Evolutionary conservation across 1,140 invertebrate genomes (phyloP).

Genomic region (Microplitis mediator): DNA sequence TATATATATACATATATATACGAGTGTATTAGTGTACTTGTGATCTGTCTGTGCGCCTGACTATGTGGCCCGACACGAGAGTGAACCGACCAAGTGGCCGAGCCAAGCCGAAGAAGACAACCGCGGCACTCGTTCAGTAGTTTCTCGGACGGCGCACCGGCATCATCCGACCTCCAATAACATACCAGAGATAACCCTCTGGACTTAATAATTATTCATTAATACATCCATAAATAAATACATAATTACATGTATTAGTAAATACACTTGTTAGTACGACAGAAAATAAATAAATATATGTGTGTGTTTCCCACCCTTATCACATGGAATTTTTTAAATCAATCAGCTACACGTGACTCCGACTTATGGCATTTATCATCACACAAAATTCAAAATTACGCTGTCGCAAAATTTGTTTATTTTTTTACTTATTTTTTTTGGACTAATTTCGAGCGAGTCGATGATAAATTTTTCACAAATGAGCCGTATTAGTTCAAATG

Average conservation of each 20-base stretch:
- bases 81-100: slow-evolving; percentile 44
- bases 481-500: too few species aligned
- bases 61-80: slow-evolving; percentile 24
- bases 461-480: too few species aligned
- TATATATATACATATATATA: background rate
- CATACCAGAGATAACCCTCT: slow-evolving; percentile 33
- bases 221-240: too few species aligned
- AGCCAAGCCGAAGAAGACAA: slow-evolving; percentile 51
- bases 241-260: background rate
- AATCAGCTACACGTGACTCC: background rate
- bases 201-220: background rate
- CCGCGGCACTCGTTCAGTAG: slow-evolving; percentile 60
- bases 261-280: background rate
- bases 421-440: too few species aligned
- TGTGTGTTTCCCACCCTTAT: slow-evolving; percentile 13
- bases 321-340: background rate
- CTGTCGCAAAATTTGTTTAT: too few species aligned
- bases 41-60: slow-evolving; percentile 29
- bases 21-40: slow-evolving; percentile 27
- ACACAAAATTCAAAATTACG: too few species aligned
- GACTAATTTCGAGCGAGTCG: too few species aligned
- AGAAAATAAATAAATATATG: background rate
- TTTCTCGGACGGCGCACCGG: slow-evolving; percentile 61
- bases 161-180: slow-evolving; percentile 51
- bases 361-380: too few species aligned